Conservation (phyloP, 2,797 vertebrate species). For the Sebastes miniatus region DNA sequence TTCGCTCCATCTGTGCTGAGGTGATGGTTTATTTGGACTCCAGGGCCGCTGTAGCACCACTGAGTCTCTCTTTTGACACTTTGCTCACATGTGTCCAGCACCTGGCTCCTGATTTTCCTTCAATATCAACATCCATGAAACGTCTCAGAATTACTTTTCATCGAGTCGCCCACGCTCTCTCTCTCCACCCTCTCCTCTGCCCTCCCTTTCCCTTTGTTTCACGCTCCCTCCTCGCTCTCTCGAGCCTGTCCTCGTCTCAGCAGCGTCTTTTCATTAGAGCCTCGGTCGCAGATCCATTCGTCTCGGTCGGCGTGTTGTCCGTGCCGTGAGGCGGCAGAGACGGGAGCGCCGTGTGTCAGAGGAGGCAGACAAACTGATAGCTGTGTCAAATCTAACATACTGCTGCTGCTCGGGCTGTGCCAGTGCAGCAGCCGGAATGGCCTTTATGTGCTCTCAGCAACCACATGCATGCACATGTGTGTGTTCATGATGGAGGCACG, state of each 20-base stretch:
- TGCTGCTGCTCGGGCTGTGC: slow-evolving; percentile 50
- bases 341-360: slow-evolving; percentile 14
- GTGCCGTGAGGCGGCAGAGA: slow-evolving; percentile 6
- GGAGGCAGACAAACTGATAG: slow-evolving; percentile 51
- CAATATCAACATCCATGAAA: slow-evolving; percentile 11
- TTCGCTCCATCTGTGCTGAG: slow-evolving; percentile 23
- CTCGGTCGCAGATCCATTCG: slow-evolving; percentile 31
- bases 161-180: background rate
- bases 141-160: slow-evolving; percentile 20
- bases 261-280: slow-evolving; percentile 9
- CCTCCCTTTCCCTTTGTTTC: background rate
- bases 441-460: slow-evolving; percentile 1
- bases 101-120: slow-evolving; percentile 45
- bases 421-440: slow-evolving; percentile 15
- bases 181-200: background rate
- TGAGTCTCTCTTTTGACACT: slow-evolving; percentile 28
- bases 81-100: slow-evolving; percentile 51
- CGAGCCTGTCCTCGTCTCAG: background rate
- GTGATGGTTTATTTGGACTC: slow-evolving; percentile 62
- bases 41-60: slow-evolving; percentile 28
- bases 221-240: background rate
- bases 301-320: slow-evolving; percentile 37
- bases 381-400: slow-evolving; percentile 77
- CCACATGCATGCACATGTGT: slow-evolving; percentile 1
- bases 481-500: background rate